Evolutionary conservation across 2,888 invertebrate genomes (phyloP).

Genomic region (Ectropis crepuscularia): DNA sequence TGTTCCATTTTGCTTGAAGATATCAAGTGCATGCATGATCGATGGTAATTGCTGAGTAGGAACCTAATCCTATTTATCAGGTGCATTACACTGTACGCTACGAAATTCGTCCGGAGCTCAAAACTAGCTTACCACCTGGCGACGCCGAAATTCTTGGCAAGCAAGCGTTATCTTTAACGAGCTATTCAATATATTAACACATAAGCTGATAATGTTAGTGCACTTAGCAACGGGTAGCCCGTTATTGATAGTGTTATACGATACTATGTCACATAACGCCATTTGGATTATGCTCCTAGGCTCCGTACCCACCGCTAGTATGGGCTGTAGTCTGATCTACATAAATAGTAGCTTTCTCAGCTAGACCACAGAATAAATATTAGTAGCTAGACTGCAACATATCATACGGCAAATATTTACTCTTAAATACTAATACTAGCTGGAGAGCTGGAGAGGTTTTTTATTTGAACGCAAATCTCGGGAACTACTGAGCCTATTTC

Average conservation of each 20-base stretch:
- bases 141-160: constrained; percentile 54
- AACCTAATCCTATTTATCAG: constrained; percentile 9
- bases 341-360: too few relatives aligned
- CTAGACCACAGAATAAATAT: too few relatives aligned
- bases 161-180: constrained; percentile 59
- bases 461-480: too few relatives aligned
- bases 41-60: background rate
- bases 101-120: constrained; percentile 42
- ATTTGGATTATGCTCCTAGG: constrained; percentile 22
- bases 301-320: background rate
- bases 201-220: constrained; percentile 64
- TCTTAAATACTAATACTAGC: too few relatives aligned
- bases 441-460: too few relatives aligned
- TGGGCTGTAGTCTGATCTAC: too few relatives aligned
- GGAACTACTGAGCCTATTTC: too few relatives aligned
- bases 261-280: constrained; percentile 25
- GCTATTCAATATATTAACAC: constrained; percentile 65
- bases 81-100: constrained; percentile 32
- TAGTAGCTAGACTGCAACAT: too few relatives aligned
- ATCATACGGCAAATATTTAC: too few relatives aligned
- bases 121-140: constrained; percentile 44
- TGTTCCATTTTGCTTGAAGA: too few relatives aligned
- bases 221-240: constrained; percentile 51
- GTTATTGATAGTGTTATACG: constrained; percentile 36
- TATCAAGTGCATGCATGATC: background rate